Conservation (phyloP, 2,888 invertebrate species). For the Harmothoe impar region DNA sequence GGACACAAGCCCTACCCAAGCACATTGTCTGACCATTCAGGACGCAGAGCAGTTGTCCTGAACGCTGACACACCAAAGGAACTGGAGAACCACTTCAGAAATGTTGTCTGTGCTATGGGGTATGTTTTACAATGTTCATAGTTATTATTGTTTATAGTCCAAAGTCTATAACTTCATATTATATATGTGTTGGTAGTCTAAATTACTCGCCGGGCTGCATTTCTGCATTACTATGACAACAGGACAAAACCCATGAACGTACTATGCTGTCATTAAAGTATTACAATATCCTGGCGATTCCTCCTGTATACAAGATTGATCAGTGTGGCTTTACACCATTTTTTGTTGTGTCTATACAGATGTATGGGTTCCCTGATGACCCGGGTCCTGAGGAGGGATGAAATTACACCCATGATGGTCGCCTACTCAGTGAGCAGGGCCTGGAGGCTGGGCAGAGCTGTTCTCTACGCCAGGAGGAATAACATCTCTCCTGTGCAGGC, state of each 20-base stretch:
- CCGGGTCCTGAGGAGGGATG: constrained; percentile 70
- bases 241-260: too few species aligned
- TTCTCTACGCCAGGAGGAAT: constrained; percentile 73
- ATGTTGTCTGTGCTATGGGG: constrained; percentile 77
- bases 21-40: constrained; percentile 74
- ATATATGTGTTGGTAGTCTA: too few species aligned
- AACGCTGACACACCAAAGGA: constrained; percentile 73
- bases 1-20: constrained; percentile 74
- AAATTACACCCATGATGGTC: constrained; percentile 72
- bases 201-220: too few species aligned
- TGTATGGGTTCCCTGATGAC: constrained; percentile 74
- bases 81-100: constrained; percentile 77
- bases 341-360: too few species aligned
- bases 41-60: constrained; percentile 74
- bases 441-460: constrained; percentile 78
- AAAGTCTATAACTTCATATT: too few species aligned
- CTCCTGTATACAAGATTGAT: too few species aligned
- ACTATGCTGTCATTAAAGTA: too few species aligned
- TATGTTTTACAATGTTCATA: too few species aligned
- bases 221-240: too few species aligned
- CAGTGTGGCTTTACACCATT: too few species aligned
- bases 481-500: constrained; percentile 75
- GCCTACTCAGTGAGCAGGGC: constrained; percentile 75
- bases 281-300: too few species aligned
- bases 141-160: too few species aligned